Percentiles rank a stretch among this genome's conserved stretches.
Conservation (phyloP, 1,140 invertebrate genomes). For the Choristoneura fumiferana region DNA sequence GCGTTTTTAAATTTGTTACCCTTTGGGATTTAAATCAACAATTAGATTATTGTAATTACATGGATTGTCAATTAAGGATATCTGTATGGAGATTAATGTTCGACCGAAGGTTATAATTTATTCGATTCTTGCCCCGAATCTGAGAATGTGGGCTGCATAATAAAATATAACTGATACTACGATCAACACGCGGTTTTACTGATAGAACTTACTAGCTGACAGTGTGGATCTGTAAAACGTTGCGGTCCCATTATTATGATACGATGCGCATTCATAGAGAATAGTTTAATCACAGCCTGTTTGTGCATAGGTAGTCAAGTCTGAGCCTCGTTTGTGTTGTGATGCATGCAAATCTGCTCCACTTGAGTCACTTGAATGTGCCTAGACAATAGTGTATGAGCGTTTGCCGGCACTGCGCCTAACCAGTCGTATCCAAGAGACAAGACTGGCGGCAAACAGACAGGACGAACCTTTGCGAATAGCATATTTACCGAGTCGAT, state of each 20-base stretch:
- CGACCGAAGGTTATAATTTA: constrained; percentile 11
- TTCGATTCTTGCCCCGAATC: constrained; percentile 11
- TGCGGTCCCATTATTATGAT: not conserved
- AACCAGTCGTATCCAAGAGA: constrained; percentile 1
- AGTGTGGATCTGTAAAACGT: not conserved
- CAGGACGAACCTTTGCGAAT: not conserved
- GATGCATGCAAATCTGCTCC: constrained; percentile 49
- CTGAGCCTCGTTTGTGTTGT: constrained; percentile 23
- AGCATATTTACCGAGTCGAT: no score
- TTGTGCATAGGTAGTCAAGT: constrained; percentile 9
- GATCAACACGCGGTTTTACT: not conserved
- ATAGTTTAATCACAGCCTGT: constrained; percentile 6
- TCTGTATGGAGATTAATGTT: constrained; percentile 34
- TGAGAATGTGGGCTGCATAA: constrained; percentile 3
- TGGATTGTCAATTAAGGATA: constrained; percentile 49
- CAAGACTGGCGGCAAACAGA: not conserved
- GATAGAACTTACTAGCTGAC: not conserved
- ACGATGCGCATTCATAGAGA: not conserved
- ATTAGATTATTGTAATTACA: constrained; percentile 64
- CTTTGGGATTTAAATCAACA: constrained; percentile 58
- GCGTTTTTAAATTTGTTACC: constrained; percentile 61
- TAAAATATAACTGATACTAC: not conserved
- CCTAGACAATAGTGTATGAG: constrained; percentile 39
- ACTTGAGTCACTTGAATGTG: constrained; percentile 38
- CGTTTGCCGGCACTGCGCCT: constrained; percentile 29